Conservation (phyloP, 1,140 invertebrate genomes). For the Homarus americanus region DNA sequence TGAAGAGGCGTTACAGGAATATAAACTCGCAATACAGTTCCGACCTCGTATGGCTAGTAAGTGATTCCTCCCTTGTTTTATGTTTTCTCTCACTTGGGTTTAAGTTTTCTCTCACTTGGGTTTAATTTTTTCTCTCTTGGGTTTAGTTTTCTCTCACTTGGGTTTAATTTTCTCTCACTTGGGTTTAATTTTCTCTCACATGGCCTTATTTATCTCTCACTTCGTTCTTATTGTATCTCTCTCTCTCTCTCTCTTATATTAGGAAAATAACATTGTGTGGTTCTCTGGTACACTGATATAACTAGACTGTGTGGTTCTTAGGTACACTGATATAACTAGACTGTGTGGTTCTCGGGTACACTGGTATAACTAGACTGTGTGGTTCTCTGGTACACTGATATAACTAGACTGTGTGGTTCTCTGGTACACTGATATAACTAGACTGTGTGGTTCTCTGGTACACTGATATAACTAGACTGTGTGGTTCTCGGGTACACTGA, state of each 20-base stretch:
- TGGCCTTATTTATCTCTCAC: not conserved
- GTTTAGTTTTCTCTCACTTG: not conserved
- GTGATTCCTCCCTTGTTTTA: slow-evolving; percentile 78
- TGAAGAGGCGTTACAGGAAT: slow-evolving; percentile 93
- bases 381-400: no score
- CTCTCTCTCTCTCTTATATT: slow-evolving; percentile 12
- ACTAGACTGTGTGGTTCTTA: no score
- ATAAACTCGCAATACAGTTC: slow-evolving; percentile 94
- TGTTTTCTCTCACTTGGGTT: not conserved
- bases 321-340: no score
- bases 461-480: no score
- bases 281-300: no score
- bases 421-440: no score
- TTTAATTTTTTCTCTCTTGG: not conserved
- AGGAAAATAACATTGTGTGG: no score
- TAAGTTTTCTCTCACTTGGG: not conserved
- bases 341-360: no score
- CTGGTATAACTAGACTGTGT: no score
- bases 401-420: no score
- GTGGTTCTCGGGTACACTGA: no score
- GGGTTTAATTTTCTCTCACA: not conserved
- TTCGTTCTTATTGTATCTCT: not conserved
- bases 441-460: no score
- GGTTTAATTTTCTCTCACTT: not conserved
- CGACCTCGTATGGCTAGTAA: slow-evolving; percentile 96